Percentiles rank a stretch among this genome's conserved stretches.
phyloP scores from a whole-genome alignment of 2,113 vertebrate species.

The Zosterops lateralis region DNA sequence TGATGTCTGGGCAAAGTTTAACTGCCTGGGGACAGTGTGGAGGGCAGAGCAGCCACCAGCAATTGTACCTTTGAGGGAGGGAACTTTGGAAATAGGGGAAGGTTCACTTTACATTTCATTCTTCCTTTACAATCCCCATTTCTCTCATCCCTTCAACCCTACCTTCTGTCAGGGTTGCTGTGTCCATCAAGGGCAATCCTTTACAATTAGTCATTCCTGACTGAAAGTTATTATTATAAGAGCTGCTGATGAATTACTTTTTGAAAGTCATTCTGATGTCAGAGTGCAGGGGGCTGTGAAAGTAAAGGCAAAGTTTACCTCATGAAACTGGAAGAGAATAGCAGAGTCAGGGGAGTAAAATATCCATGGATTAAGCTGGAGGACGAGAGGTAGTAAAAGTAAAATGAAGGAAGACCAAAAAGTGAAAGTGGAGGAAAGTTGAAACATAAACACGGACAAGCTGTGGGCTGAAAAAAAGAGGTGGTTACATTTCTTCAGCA shows the following conservation, averaged over 20 bases:
- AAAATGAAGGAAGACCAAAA: background rate
- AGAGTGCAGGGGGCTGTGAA: background rate
- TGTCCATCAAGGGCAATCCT: background rate
- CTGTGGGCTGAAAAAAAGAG: background rate
- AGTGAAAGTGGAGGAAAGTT: background rate
- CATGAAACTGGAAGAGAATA: background rate
- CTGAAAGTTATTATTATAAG: background rate
- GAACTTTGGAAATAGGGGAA: background rate
- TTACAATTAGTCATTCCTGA: constrained; percentile 28
- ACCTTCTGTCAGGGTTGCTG: background rate
- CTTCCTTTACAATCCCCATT: background rate
- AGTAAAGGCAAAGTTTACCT: background rate
- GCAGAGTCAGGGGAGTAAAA: background rate
- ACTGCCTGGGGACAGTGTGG: background rate
- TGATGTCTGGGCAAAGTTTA: background rate
- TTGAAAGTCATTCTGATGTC: background rate
- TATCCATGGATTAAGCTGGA: background rate
- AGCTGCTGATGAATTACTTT: constrained; percentile 15
- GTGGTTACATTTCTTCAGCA: background rate
- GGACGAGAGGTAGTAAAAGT: background rate
- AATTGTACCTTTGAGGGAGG: background rate
- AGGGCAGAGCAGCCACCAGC: background rate
- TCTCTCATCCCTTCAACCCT: background rate
- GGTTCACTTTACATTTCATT: background rate
- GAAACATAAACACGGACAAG: background rate